Evolutionary conservation across 2,888 invertebrate species (phyloP).

Genomic region (Stictocephala bisonia): DNA sequence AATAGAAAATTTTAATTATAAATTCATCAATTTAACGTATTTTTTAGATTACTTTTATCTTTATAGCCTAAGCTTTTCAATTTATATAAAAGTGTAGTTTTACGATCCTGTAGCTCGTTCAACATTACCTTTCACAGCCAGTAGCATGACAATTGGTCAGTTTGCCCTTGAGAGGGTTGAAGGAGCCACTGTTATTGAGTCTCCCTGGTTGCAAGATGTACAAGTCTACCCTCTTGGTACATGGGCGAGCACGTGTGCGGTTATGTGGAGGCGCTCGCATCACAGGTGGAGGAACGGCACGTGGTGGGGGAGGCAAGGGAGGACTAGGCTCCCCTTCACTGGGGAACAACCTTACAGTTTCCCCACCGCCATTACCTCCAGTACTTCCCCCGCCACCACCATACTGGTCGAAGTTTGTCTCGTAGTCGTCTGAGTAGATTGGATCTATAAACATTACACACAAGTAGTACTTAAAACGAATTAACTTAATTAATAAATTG

Average conservation of each 20-base stretch:
- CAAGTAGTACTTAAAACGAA: too few relatives aligned
- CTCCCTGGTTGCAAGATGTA: constrained; percentile 86
- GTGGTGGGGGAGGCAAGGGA: constrained; percentile 57
- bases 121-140: constrained; percentile 87
- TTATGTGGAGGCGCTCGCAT: constrained; percentile 67
- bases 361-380: constrained; percentile 27
- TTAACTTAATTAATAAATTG: too few relatives aligned
- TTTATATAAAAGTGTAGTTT: too few relatives aligned
- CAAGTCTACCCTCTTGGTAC: constrained; percentile 88
- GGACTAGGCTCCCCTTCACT: constrained; percentile 31
- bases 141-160: constrained; percentile 88
- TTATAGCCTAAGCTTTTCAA: too few relatives aligned
- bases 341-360: constrained; percentile 17
- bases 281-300: constrained; percentile 61
- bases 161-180: constrained; percentile 89
- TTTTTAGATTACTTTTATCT: too few relatives aligned
- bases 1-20: too few relatives aligned
- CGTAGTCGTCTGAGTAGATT: constrained; percentile 61
- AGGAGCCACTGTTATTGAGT: constrained; percentile 80
- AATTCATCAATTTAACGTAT: too few relatives aligned
- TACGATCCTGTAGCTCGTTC: too few relatives aligned
- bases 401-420: constrained; percentile 61
- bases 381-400: constrained; percentile 45
- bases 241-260: constrained; percentile 70
- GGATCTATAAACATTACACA: constrained; percentile 59